Evolutionary conservation across 2,797 vertebrate genomes (phyloP), one percentile per base, ranked within the genome.

Genomic region (Acropternis orthonyx): DNA sequence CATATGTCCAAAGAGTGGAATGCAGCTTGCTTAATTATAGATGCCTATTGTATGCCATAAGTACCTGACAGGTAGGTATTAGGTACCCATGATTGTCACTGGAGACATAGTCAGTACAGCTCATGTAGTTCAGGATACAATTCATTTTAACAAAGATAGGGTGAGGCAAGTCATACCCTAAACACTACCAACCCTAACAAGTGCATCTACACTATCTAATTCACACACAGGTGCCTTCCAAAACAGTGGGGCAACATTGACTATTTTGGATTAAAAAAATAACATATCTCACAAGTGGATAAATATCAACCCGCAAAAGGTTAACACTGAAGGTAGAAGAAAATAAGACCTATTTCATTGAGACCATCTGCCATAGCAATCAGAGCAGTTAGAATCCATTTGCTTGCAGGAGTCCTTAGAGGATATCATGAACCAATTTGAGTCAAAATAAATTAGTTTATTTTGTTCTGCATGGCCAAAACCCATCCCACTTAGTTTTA

Each of bases 391-490:
- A 84, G 55, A 95, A 93, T 73, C 34, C 49, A 78, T 93, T 96
- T 87, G 41, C 71, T 79, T 95, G 71, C 74, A 87, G 52, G 44
- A 87, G n/a, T 49, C 92, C 69, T 24, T 3, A 87, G 92, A 96
- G 93, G 94, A 59, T 73, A 92, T 56, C 28, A 69, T 34, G 71
- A 88, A 94, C 46, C 36, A 95, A 95, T 14, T 43, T 24, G 63
- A 93, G 62, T 67, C 28, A 79, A 94, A 95, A 94, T 78, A 95
- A 86, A 95, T 92, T 56, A 76, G 83, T 76, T 95, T 94, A 73
- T 88, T 97, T 92, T 62, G 62, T 79, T 94, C 88, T 86, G 69
- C 85, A 79, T 46, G 63, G 74, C 23, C 85, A 94, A 97, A 94
- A 94, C 59, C 21, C 71, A 81, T 71, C 21, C 88, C 39, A 54